Evolutionary conservation across 1,140 invertebrate species (phyloP).

Genomic region (Drosophila persimilis): DNA sequence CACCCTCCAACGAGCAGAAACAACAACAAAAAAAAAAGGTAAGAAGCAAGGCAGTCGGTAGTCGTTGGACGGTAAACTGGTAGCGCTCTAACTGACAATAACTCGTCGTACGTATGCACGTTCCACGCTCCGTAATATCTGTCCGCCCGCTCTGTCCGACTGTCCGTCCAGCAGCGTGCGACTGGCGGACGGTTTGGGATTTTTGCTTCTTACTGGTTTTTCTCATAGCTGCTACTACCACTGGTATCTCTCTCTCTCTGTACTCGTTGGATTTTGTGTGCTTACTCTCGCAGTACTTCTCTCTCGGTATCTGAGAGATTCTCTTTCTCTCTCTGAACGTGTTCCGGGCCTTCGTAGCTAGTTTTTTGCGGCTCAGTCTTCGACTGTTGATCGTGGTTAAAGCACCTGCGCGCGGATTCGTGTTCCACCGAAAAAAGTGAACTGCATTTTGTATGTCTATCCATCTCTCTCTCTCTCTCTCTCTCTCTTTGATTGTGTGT

Average conservation of each 20-base stretch:
- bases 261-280: conserved; percentile 24
- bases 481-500: conserved; percentile 10
- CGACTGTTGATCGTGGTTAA: conserved; percentile 77
- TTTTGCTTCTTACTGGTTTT: conserved; percentile 58
- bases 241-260: conserved; percentile 1
- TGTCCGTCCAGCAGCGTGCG: conserved; percentile 59
- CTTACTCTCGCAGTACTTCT: no score
- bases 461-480: background rate
- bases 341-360: conserved; percentile 18
- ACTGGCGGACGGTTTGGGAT: conserved; percentile 65
- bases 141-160: conserved; percentile 51
- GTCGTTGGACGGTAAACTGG: conserved; percentile 77
- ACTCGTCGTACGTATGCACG: conserved; percentile 76
- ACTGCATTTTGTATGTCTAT: conserved; percentile 55
- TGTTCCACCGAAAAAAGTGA: conserved; percentile 42
- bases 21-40: background rate
- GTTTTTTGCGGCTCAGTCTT: conserved; percentile 75
- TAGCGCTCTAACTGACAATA: conserved; percentile 82
- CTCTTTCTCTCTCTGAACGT: conserved; percentile 18
- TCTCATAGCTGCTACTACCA: background rate
- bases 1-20: conserved; percentile 4
- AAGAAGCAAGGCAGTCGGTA: conserved; percentile 37
- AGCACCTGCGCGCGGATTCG: conserved; percentile 80
- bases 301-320: background rate
- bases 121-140: conserved; percentile 66